Evolutionary conservation across 1,140 invertebrate species (phyloP).

Genomic region (Drosophila littoralis): DNA sequence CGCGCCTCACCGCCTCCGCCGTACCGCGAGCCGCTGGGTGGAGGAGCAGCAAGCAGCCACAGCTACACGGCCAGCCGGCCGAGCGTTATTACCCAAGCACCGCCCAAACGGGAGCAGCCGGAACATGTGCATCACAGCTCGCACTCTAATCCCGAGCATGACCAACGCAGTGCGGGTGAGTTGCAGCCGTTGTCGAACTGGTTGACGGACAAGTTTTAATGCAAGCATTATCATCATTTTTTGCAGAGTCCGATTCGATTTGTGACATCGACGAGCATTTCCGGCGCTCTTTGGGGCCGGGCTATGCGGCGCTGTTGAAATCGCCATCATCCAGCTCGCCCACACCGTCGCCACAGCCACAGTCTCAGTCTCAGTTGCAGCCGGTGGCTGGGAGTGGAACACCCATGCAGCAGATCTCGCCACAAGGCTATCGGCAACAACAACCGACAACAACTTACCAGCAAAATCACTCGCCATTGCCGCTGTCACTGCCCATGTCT

Average conservation of each 20-base stretch:
- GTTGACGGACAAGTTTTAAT: background rate
- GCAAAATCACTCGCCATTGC: constrained; percentile 52
- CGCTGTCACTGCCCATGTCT: constrained; percentile 37
- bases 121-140: constrained; percentile 27
- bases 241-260: constrained; percentile 88
- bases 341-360: constrained; percentile 81
- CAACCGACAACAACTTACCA: constrained; percentile 61
- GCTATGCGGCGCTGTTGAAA: constrained; percentile 92
- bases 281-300: constrained; percentile 94
- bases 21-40: constrained; percentile 79
- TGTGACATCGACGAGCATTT: constrained; percentile 98
- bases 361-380: constrained; percentile 82
- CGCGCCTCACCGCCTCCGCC: constrained; percentile 81
- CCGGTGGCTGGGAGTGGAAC: constrained; percentile 39
- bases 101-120: constrained; percentile 74
- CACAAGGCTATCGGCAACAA: constrained; percentile 44
- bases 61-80: constrained; percentile 69
- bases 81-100: constrained; percentile 85
- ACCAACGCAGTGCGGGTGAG: constrained; percentile 71
- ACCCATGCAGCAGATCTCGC: constrained; percentile 67
- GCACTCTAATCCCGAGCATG: constrained; percentile 66
- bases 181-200: background rate
- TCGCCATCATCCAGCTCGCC: constrained; percentile 82
- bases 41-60: constrained; percentile 63
- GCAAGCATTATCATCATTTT: background rate